These are phyloP conservation scores for Acanthosepion esculentum DNA, from an alignment of 2,888 invertebrate species.

Conservation along the genomic window DNA sequence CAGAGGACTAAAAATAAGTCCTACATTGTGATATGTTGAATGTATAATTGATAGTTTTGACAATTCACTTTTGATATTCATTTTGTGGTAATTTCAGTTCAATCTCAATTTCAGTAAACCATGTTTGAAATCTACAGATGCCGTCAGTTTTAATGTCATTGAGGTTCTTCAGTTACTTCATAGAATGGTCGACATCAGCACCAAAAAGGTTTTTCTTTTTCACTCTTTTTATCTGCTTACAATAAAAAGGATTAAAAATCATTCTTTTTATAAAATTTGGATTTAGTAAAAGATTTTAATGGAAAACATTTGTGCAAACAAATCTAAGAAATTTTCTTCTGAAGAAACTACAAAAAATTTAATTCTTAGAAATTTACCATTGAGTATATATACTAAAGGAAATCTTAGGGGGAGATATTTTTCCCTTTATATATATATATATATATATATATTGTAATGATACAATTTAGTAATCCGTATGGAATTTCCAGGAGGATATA, in stretches of 20 bases:
- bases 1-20: too few species aligned
- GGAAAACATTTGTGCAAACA: neutral
- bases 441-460: too few species aligned
- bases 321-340: neutral
- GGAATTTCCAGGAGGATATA: too few species aligned
- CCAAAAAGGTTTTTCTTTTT: constrained; percentile 24
- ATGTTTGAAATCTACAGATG: constrained; percentile 34
- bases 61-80: neutral
- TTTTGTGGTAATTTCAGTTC: neutral
- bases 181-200: constrained; percentile 24
- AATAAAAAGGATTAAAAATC: neutral
- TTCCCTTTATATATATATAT: too few species aligned
- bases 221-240: neutral
- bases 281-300: neutral
- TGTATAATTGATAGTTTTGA: neutral
- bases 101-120: constrained; percentile 24
- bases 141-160: neutral
- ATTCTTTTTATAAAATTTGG: neutral
- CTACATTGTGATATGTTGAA: neutral
- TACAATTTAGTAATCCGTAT: too few species aligned
- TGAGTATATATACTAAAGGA: neutral
- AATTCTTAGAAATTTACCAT: neutral
- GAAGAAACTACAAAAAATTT: neutral
- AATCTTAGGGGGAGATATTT: too few species aligned
- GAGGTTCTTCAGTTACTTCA: constrained; percentile 39